These are phyloP conservation scores for Takifugu bimaculatus DNA, from an alignment of 2,113 vertebrate species.

Conservation along the genomic window DNA sequence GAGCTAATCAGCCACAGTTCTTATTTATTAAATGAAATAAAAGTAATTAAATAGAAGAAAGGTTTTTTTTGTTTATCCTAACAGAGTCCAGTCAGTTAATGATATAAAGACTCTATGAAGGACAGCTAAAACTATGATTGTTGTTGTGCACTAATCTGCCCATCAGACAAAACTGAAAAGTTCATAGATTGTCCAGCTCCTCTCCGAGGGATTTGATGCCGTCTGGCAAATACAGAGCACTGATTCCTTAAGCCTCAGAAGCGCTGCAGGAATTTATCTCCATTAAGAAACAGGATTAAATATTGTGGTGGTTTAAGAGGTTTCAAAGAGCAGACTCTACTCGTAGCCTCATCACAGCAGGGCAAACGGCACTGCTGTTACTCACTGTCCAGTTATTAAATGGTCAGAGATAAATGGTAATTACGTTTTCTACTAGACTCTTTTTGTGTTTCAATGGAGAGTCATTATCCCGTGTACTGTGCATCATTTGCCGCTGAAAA, in stretches of 20 bases:
- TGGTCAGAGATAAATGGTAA: slow-evolving; percentile 34
- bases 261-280: slow-evolving; percentile 61
- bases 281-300: slow-evolving; percentile 69
- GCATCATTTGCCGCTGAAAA: slow-evolving; percentile 18
- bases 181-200: slow-evolving; percentile 49
- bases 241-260: slow-evolving; percentile 59
- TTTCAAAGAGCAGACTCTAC: slow-evolving; percentile 28
- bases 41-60: too few relatives aligned
- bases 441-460: slow-evolving; percentile 20
- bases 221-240: slow-evolving; percentile 48
- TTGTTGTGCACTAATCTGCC: slow-evolving; percentile 28
- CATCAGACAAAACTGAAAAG: slow-evolving; percentile 48
- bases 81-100: too few relatives aligned
- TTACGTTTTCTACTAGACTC: slow-evolving; percentile 29
- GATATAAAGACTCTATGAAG: too few relatives aligned
- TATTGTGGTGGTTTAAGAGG: slow-evolving; percentile 46
- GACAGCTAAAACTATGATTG: not conserved
- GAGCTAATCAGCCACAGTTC: too few relatives aligned
- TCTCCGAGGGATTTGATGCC: slow-evolving; percentile 56
- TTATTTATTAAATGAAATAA: too few relatives aligned
- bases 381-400: slow-evolving; percentile 48
- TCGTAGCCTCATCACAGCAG: slow-evolving; percentile 11
- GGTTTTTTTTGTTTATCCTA: too few relatives aligned
- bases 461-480: slow-evolving; percentile 23
- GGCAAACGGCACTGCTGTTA: slow-evolving; percentile 15